Conservation (phyloP, 2,888 invertebrate genomes). For the Iselma pallidipennis region DNA sequence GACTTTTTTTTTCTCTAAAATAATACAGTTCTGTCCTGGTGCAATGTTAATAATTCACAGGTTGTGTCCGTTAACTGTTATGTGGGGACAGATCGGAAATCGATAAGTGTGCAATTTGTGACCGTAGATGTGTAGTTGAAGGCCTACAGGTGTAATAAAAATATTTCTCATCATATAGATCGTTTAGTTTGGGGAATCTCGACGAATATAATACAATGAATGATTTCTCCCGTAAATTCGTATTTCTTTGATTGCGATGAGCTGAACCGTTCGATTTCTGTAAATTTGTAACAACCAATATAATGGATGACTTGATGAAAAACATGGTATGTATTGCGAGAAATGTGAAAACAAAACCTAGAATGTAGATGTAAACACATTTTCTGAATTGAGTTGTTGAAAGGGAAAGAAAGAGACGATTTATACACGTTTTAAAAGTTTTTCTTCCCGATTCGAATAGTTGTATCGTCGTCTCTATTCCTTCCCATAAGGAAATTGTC, state of each 20-base stretch:
- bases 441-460: conserved; percentile 15
- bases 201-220: too few species aligned
- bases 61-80: background rate
- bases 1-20: background rate
- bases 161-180: too few species aligned
- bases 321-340: background rate
- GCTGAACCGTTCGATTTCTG: too few species aligned
- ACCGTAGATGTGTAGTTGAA: background rate
- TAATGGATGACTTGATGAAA: too few species aligned
- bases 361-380: conserved; percentile 27
- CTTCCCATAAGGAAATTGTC: conserved; percentile 7
- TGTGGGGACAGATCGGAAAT: background rate
- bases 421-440: conserved; percentile 23
- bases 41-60: background rate
- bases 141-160: background rate
- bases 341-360: conserved; percentile 28
- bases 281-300: too few species aligned
- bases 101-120: background rate
- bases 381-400: conserved; percentile 26
- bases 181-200: too few species aligned
- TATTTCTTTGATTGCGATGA: too few species aligned
- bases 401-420: conserved; percentile 17
- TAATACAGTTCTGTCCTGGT: background rate
- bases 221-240: too few species aligned
- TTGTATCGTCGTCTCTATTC: conserved; percentile 3